A percentile compares a stretch with the other conserved stretches of the same genome.
These are phyloP conservation scores for Xanthostigma xanthostigma DNA, from an alignment of 2,888 invertebrate species.

Conservation along the genomic window DNA sequence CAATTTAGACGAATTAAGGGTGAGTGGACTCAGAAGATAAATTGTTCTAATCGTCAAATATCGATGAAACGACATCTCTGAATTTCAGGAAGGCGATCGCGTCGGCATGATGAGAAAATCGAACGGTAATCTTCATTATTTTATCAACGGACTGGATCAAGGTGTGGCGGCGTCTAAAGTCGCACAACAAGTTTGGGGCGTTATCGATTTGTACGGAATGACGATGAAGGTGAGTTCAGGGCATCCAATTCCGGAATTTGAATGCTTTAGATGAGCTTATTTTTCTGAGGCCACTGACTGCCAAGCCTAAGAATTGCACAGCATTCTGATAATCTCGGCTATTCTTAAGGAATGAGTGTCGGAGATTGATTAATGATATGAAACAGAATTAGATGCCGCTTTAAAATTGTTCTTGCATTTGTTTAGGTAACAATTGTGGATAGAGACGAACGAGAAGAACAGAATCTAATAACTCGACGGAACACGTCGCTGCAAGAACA, in stretches of 20 bases:
- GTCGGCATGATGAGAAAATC: conserved; percentile 82
- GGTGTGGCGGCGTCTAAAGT: conserved; percentile 78
- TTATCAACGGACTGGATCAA: conserved; percentile 85
- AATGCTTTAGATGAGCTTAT: too few relatives aligned
- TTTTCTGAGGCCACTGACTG: too few relatives aligned
- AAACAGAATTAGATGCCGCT: neutral
- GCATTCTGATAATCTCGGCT: too few relatives aligned
- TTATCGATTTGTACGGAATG: conserved; percentile 90
- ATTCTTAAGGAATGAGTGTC: too few relatives aligned
- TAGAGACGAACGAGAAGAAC: conserved; percentile 60
- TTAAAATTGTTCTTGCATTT: neutral
- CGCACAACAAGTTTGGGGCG: conserved; percentile 76
- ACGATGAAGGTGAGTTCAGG: conserved; percentile 55
- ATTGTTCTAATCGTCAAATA: neutral
- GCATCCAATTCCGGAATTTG: too few relatives aligned
- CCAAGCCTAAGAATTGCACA: too few relatives aligned
- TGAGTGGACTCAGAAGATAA: conserved; percentile 23
- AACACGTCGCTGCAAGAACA: conserved; percentile 41
- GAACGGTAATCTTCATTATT: conserved; percentile 78
- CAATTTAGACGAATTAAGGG: conserved; percentile 83
- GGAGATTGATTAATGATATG: neutral
- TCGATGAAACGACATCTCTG: neutral
- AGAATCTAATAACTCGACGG: conserved; percentile 55
- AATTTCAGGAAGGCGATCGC: conserved; percentile 65
- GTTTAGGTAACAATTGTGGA: conserved; percentile 67